Percentiles rank a stretch among this genome's conserved stretches.
Conservation (phyloP, 2,113 vertebrate species). For the Lates calcarifer region DNA sequence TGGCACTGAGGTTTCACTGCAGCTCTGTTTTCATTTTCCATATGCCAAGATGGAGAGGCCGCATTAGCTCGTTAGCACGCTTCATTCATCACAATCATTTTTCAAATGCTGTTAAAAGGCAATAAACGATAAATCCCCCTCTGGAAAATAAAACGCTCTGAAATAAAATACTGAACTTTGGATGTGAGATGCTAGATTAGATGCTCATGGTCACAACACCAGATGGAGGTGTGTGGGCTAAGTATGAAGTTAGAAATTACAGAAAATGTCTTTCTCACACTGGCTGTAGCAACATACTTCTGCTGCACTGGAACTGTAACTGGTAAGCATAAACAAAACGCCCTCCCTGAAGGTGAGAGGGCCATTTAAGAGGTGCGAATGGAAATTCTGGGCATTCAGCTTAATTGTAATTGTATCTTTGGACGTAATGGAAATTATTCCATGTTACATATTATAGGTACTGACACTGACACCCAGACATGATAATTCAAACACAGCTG, state of each 20-base stretch:
- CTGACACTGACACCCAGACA: constrained; percentile 16
- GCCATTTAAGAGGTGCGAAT: constrained; percentile 44
- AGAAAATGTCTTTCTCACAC: constrained; percentile 31
- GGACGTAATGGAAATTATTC: constrained; percentile 37
- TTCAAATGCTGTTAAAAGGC: constrained; percentile 38
- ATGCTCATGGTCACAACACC: neutral
- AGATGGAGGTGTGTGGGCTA: neutral
- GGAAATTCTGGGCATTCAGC: constrained; percentile 46
- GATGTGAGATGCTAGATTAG: neutral
- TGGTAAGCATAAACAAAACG: constrained; percentile 55
- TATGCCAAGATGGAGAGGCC: constrained; percentile 48
- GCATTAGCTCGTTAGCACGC: constrained; percentile 73
- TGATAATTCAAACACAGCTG: constrained; percentile 8
- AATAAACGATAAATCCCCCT: constrained; percentile 17
- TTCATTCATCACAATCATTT: constrained; percentile 23
- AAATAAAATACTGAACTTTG: constrained; percentile 2
- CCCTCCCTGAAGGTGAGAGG: constrained; percentile 19
- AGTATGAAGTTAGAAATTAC: neutral
- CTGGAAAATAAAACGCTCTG: neutral
- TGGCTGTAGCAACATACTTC: constrained; percentile 37
- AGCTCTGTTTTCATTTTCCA: constrained; percentile 79
- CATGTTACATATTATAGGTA: constrained; percentile 9
- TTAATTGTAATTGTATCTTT: constrained; percentile 17
- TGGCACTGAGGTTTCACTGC: constrained; percentile 51
- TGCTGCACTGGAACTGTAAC: constrained; percentile 5